Conservation (phyloP, 2,888 invertebrate species). For the Thecophora atra region DNA sequence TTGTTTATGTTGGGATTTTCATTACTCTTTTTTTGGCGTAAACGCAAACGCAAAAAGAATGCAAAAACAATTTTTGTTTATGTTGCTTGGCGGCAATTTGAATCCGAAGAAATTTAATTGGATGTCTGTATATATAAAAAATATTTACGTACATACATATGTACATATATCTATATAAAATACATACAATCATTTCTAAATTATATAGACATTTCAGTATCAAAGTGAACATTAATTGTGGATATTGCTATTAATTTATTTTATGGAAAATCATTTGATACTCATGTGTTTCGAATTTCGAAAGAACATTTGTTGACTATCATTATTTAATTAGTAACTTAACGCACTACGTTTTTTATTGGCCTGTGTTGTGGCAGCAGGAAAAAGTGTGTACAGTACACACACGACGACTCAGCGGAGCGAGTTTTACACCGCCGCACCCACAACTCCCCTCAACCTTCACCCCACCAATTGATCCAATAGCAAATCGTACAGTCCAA, state of each 20-base stretch:
- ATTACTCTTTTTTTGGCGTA: neutral
- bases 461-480: slow-evolving; percentile 11
- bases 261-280: neutral
- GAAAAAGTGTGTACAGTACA: slow-evolving; percentile 29
- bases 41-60: neutral
- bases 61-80: slow-evolving; percentile 1
- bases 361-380: neutral
- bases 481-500: neutral
- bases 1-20: neutral
- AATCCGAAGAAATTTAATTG: neutral
- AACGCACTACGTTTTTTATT: neutral
- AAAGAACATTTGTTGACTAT: neutral
- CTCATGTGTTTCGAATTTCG: neutral
- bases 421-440: slow-evolving; percentile 23
- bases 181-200: neutral
- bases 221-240: neutral
- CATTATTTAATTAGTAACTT: slow-evolving; percentile 10
- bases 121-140: neutral
- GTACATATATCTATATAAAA: neutral
- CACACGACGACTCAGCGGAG: slow-evolving; percentile 10
- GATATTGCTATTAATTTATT: neutral
- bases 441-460: slow-evolving; percentile 14
- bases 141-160: neutral
- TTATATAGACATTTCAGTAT: neutral
- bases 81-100: neutral